Evolutionary conservation across 2,888 invertebrate species (phyloP).

Genomic region (Rhynchonema sp.): DNA sequence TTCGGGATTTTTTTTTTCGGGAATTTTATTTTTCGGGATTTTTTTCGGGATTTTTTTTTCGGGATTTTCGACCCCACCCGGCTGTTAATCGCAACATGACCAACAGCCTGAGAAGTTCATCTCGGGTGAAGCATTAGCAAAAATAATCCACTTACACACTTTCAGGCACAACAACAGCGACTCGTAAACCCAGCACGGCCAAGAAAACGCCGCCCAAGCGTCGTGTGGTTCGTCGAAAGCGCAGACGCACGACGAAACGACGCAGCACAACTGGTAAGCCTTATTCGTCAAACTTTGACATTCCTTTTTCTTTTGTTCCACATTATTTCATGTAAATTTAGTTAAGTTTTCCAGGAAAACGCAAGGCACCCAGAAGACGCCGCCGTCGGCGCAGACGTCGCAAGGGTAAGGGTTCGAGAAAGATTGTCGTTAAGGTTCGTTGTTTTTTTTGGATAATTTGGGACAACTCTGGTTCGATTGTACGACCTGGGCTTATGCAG

Average conservation of each 20-base stretch:
- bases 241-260: too few relatives aligned
- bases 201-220: neutral
- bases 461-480: neutral
- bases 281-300: too few relatives aligned
- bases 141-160: too few relatives aligned
- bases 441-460: neutral
- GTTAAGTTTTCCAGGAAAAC: too few relatives aligned
- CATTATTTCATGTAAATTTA: too few relatives aligned
- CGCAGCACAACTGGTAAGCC: too few relatives aligned
- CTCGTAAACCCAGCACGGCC: neutral
- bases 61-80: neutral
- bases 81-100: neutral
- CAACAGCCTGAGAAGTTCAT: too few relatives aligned
- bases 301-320: too few relatives aligned
- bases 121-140: too few relatives aligned
- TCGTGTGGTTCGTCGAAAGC: too few relatives aligned
- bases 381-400: neutral
- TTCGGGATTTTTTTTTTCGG: neutral
- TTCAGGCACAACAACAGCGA: neutral
- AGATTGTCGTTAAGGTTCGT: neutral
- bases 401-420: neutral
- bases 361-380: constrained; percentile 1
- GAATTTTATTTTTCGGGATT: neutral
- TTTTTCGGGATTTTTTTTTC: too few relatives aligned
- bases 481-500: neutral